These are phyloP conservation scores for Neomorphus geoffroyi DNA, from an alignment of 2,797 vertebrate species.

Conservation along the genomic window DNA sequence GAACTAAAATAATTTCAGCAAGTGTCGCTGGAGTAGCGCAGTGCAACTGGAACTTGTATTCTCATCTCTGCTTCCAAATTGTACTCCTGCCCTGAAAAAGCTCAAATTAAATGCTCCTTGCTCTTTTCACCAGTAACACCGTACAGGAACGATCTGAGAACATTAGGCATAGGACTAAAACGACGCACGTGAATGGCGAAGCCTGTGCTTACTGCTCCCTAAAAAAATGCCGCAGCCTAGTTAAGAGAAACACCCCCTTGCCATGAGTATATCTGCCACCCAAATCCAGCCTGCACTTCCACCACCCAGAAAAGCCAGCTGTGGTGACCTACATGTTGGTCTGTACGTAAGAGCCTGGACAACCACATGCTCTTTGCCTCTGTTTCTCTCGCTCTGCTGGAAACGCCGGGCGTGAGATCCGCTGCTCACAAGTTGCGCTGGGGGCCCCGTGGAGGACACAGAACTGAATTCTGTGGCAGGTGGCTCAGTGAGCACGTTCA, in stretches of 20 bases:
- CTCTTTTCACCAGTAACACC: neutral
- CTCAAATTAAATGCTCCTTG: neutral
- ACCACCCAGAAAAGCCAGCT: neutral
- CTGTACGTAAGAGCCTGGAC: neutral
- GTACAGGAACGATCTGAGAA: neutral
- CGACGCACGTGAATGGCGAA: neutral
- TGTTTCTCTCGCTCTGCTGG: neutral
- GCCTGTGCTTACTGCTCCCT: neutral
- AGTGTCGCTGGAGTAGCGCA: neutral
- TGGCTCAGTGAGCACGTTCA: neutral
- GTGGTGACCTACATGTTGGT: neutral
- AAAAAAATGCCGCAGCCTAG: neutral
- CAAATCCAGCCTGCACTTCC: neutral
- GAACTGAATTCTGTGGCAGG: neutral
- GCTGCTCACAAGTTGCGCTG: neutral
- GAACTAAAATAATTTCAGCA: neutral
- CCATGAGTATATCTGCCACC: neutral
- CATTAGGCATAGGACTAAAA: neutral
- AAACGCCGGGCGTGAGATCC: neutral
- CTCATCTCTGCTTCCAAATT: neutral
- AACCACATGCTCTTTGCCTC: neutral
- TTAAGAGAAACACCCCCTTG: neutral
- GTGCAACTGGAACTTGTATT: neutral
- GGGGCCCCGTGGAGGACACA: neutral
- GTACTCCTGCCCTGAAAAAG: neutral